Evolutionary conservation across 2,888 invertebrate genomes (phyloP).

Genomic region (Agrotis exclamationis): DNA sequence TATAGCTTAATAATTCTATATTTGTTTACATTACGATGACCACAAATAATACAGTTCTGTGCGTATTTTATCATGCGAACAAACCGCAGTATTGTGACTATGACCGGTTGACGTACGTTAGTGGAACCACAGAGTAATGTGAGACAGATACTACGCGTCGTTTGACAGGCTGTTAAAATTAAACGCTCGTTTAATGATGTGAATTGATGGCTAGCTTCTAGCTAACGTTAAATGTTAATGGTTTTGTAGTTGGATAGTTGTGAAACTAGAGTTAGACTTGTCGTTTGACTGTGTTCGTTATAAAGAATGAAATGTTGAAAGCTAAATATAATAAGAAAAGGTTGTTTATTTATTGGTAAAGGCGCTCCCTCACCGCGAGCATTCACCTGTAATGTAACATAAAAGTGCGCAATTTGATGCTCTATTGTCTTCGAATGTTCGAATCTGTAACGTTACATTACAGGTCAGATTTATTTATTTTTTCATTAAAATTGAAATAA

Average conservation of each 20-base stretch:
- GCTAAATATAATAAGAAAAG: background rate
- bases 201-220: slow-evolving; percentile 28
- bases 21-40: slow-evolving; percentile 42
- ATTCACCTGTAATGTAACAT: no score
- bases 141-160: slow-evolving; percentile 38
- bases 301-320: background rate
- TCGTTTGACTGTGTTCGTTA: background rate
- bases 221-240: slow-evolving; percentile 28
- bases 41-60: slow-evolving; percentile 47
- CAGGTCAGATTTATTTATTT: no score
- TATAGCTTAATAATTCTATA: background rate
- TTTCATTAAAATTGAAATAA: no score
- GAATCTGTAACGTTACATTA: no score
- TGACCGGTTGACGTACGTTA: slow-evolving; percentile 43
- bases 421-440: no score
- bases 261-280: slow-evolving; percentile 1
- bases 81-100: slow-evolving; percentile 58
- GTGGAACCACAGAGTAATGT: slow-evolving; percentile 51
- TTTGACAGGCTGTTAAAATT: slow-evolving; percentile 41
- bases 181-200: slow-evolving; percentile 38
- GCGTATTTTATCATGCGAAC: slow-evolving; percentile 60
- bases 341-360: no score
- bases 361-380: no score
- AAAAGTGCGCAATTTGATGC: no score
- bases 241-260: slow-evolving; percentile 10